These are phyloP conservation scores for Ferrisia virgata DNA, from an alignment of 2,888 invertebrate genomes.

Conservation along the genomic window DNA sequence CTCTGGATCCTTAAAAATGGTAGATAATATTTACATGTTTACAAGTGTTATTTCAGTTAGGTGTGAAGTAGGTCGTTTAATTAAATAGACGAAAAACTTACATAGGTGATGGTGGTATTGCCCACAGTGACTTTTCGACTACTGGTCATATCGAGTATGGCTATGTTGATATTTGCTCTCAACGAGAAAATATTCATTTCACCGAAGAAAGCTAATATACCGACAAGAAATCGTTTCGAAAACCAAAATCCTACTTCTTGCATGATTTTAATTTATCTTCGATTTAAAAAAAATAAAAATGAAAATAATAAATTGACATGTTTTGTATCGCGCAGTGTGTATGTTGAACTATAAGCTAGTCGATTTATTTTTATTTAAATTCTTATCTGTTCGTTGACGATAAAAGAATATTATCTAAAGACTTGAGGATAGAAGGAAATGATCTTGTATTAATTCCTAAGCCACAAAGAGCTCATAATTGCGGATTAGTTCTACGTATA, in stretches of 20 bases:
- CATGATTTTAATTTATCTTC: background rate
- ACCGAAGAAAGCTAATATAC: background rate
- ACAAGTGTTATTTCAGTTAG: background rate
- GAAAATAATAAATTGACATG: no score
- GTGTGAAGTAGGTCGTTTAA: background rate
- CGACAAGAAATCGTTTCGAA: background rate
- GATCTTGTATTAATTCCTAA: no score
- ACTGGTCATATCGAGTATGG: background rate
- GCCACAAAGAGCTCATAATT: no score
- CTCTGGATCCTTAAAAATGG: constrained; percentile 60
- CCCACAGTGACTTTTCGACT: background rate
- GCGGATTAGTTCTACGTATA: no score
- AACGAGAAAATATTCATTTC: background rate
- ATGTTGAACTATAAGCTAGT: no score
- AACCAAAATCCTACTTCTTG: background rate
- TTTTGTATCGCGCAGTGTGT: no score
- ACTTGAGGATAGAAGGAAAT: no score
- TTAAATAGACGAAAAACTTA: background rate
- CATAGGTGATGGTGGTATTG: background rate
- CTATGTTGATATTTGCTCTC: constrained; percentile 10
- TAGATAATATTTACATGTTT: no score
- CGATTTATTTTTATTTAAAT: no score
- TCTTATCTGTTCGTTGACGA: no score
- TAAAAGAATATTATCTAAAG: no score
- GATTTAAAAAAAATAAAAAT: no score